Conservation (phyloP, 2,797 vertebrate genomes). For the Antennarius maculatus region DNA sequence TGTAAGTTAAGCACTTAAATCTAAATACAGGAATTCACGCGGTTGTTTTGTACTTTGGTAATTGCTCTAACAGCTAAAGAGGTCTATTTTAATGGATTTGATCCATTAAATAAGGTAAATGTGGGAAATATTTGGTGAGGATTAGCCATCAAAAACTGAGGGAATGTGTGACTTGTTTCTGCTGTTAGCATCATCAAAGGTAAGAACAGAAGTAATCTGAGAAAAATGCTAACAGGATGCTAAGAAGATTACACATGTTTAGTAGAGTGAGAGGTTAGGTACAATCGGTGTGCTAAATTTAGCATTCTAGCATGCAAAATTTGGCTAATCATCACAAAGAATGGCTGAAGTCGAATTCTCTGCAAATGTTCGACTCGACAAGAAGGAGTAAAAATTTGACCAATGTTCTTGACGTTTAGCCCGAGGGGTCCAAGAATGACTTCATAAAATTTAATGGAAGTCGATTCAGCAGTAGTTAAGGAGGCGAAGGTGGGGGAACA, state of each 20-base stretch:
- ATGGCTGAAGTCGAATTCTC: too few species aligned
- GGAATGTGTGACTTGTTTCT: constrained; percentile 2
- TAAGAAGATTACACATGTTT: too few species aligned
- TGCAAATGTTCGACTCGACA: too few species aligned
- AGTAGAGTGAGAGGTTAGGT: too few species aligned
- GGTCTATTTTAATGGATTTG: constrained; percentile 55
- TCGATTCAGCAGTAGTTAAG: too few species aligned
- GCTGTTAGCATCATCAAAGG: constrained; percentile 3
- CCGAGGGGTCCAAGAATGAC: background rate
- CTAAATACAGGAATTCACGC: constrained; percentile 51
- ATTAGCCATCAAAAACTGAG: constrained; percentile 6
- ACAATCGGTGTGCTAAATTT: too few species aligned
- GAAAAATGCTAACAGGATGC: too few species aligned
- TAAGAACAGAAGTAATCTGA: too few species aligned
- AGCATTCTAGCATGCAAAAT: background rate
- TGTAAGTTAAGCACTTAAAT: constrained; percentile 36
- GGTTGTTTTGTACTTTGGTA: constrained; percentile 34
- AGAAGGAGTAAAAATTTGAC: too few species aligned
- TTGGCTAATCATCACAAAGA: too few species aligned
- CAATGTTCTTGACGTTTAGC: too few species aligned
- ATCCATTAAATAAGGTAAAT: constrained; percentile 42
- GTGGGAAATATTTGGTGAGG: constrained; percentile 31
- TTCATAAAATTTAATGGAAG: background rate
- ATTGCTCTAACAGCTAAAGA: constrained; percentile 45
- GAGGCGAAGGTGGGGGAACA: too few species aligned